Evolutionary conservation across 2,113 vertebrate species (phyloP).

Genomic region (Hippocampus guttulatus): DNA sequence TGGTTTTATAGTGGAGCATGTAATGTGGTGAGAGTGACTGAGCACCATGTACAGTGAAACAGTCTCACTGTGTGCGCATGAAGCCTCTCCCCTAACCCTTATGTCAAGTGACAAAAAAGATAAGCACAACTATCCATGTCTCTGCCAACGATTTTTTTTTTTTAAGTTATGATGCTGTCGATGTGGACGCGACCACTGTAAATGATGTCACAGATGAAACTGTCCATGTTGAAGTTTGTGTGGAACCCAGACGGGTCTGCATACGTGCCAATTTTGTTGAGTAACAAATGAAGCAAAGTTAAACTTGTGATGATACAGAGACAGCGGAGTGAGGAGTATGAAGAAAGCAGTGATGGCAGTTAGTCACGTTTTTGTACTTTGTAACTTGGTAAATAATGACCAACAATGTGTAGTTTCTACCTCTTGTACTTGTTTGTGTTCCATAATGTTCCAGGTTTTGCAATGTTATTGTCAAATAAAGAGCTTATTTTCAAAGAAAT

Average conservation of each 20-base stretch:
- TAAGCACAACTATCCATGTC: conserved; percentile 18
- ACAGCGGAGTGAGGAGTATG: conserved; percentile 55
- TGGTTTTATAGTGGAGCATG: conserved; percentile 49
- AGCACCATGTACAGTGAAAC: conserved; percentile 32
- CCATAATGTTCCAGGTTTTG: conserved; percentile 10
- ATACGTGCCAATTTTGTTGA: conserved; percentile 17
- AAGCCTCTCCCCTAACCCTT: neutral
- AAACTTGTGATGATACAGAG: conserved; percentile 46
- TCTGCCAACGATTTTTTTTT: conserved; percentile 56
- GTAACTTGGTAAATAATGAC: neutral
- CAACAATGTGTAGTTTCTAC: conserved; percentile 28
- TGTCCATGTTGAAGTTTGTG: conserved; percentile 8
- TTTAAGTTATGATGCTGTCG: conserved; percentile 58
- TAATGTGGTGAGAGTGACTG: conserved; percentile 31
- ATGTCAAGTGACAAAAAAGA: conserved; percentile 27
- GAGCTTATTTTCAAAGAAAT: neutral
- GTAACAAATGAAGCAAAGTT: conserved; percentile 30
- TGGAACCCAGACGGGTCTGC: conserved; percentile 16
- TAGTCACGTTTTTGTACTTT: neutral
- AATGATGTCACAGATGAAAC: conserved; percentile 4
- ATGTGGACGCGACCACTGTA: conserved; percentile 45
- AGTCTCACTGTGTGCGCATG: conserved; percentile 61
- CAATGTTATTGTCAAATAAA: conserved; percentile 46
- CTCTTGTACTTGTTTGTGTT: conserved; percentile 16
- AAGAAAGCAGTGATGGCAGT: conserved; percentile 25